Conservation (phyloP, 1,140 invertebrate genomes). For the Drosophila repletoides region DNA sequence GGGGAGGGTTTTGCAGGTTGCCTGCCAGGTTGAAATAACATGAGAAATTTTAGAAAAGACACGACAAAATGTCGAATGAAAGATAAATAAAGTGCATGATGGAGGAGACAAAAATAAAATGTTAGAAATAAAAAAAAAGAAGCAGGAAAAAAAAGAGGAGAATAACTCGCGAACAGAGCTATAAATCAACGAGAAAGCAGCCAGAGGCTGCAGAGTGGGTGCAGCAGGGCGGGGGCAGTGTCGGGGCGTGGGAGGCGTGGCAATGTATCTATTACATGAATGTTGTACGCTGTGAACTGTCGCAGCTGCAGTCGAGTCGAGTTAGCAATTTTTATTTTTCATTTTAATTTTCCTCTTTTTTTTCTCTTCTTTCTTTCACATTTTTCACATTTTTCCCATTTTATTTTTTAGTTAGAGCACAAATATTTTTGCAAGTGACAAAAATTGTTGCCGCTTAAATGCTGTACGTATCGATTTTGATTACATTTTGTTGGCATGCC, state of each 20-base stretch:
- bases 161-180: slow-evolving; percentile 56
- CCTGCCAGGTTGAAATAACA: slow-evolving; percentile 74
- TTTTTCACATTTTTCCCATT: slow-evolving; percentile 19
- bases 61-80: slow-evolving; percentile 81
- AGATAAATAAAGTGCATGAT: slow-evolving; percentile 74
- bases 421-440: slow-evolving; percentile 73
- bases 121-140: slow-evolving; percentile 50
- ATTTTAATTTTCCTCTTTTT: slow-evolving; percentile 25
- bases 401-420: slow-evolving; percentile 54
- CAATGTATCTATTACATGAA: slow-evolving; percentile 58
- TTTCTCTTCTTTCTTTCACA: slow-evolving; percentile 1
- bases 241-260: slow-evolving; percentile 47
- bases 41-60: slow-evolving; percentile 72
- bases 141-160: slow-evolving; percentile 37
- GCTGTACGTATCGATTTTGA: slow-evolving; percentile 59
- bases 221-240: not conserved
- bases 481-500: slow-evolving; percentile 24
- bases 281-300: slow-evolving; percentile 54
- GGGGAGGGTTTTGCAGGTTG: slow-evolving; percentile 13
- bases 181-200: slow-evolving; percentile 65
- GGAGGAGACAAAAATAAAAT: slow-evolving; percentile 38
- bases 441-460: slow-evolving; percentile 65
- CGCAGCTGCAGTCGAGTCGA: slow-evolving; percentile 57
- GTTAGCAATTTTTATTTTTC: slow-evolving; percentile 47
- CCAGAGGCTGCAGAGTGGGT: slow-evolving; percentile 20